Conservation (phyloP, 2,113 vertebrate genomes). For the western clawed frog (Xenopus tropicalis) region DNA sequence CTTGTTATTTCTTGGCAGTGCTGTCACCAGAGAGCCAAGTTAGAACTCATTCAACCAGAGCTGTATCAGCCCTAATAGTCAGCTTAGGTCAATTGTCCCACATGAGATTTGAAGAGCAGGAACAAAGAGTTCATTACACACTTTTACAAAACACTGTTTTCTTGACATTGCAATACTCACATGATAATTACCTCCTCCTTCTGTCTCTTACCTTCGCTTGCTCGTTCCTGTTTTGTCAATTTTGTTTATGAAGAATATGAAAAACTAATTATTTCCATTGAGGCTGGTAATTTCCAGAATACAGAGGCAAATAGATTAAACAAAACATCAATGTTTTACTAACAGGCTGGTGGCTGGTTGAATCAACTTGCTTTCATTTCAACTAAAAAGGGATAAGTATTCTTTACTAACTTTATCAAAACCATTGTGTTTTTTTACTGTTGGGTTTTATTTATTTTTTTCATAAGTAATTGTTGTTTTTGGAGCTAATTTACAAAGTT, state of each 20-base stretch:
- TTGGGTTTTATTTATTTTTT: no score
- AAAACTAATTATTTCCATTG: conserved; percentile 39
- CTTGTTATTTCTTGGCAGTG: conserved; percentile 45
- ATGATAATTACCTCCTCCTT: conserved; percentile 43
- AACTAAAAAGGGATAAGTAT: no score
- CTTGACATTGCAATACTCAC: conserved; percentile 44
- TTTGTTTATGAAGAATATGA: conserved; percentile 40
- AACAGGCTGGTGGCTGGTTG: no score
- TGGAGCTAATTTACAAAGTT: no score
- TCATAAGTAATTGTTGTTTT: no score
- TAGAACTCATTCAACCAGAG: conserved; percentile 45
- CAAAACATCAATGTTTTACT: background rate
- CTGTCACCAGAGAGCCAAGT: conserved; percentile 44
- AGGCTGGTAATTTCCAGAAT: conserved; percentile 8
- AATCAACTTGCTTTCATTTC: no score
- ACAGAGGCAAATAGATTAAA: conserved; percentile 1
- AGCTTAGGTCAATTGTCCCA: conserved; percentile 47
- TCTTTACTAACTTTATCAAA: no score
- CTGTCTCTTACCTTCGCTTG: conserved; percentile 33
- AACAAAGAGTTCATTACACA: conserved; percentile 47
- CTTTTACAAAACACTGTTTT: conserved; percentile 47
- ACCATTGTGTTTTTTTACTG: no score
- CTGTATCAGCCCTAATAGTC: conserved; percentile 47
- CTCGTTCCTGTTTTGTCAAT: conserved; percentile 35
- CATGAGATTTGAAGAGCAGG: conserved; percentile 45